phyloP scores from a whole-genome alignment of 53 echinoderm and acorn worm species.

The Luidia sarsii region DNA sequence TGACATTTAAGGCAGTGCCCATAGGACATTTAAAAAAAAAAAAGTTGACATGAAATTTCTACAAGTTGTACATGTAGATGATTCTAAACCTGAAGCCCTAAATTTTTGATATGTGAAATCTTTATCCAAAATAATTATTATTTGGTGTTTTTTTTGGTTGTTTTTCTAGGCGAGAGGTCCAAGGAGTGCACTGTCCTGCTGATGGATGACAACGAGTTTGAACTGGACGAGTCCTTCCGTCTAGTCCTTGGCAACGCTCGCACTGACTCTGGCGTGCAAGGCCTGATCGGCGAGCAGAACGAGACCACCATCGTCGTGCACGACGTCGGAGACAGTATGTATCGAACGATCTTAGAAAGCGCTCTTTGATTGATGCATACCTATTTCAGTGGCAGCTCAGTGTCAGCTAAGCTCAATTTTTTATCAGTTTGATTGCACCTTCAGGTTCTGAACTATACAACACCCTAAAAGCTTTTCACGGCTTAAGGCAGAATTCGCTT shows the following conservation, averaged over 20 bases:
- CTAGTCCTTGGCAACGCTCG: slow-evolving; percentile 86
- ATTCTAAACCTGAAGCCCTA: no score
- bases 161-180: slow-evolving; percentile 75
- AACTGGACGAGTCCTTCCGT: slow-evolving; percentile 87
- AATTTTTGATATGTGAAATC: no score
- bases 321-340: slow-evolving; percentile 98
- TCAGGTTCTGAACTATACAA: neutral
- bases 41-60: no score
- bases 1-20: no score
- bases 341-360: neutral
- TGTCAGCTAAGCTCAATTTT: neutral
- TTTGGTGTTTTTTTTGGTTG: neutral
- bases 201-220: slow-evolving; percentile 90
- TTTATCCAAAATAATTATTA: no score
- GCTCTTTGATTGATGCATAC: no score
- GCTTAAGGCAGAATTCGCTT: no score
- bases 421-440: no score
- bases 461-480: neutral
- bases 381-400: no score
- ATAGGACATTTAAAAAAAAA: no score
- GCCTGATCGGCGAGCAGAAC: slow-evolving; percentile 86
- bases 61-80: no score
- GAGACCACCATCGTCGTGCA: slow-evolving; percentile 83
- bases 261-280: slow-evolving; percentile 76
- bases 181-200: slow-evolving; percentile 84